Percentiles rank a stretch among this genome's conserved stretches.
These are phyloP conservation scores for Drosophila anomalipes DNA, from an alignment of 2,888 invertebrate genomes.

Conservation along the genomic window DNA sequence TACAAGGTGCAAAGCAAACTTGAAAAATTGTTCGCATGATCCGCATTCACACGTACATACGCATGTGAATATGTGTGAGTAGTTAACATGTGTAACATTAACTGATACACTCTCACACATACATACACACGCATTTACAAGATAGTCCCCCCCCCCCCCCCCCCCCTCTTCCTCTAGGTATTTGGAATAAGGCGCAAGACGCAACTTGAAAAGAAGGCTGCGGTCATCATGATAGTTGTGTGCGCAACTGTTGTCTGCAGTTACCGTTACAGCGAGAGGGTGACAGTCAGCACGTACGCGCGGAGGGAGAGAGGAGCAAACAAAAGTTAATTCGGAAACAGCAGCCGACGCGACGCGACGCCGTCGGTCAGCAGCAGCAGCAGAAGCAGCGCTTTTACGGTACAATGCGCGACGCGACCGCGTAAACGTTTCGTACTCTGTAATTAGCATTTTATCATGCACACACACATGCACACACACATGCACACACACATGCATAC, in stretches of 20 bases:
- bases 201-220: slow-evolving; percentile 6
- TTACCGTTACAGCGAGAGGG: slow-evolving; percentile 14
- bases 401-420: slow-evolving; percentile 54
- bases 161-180: rapidly evolving
- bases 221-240: slow-evolving; percentile 27
- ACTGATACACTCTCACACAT: neutral
- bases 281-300: neutral
- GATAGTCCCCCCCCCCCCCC: neutral
- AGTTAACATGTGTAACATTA: neutral
- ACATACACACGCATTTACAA: neutral
- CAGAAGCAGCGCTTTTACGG: slow-evolving; percentile 51
- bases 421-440: slow-evolving; percentile 54
- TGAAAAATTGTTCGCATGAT: neutral
- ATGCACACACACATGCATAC: slow-evolving; percentile 4
- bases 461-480: slow-evolving; percentile 11
- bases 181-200: neutral
- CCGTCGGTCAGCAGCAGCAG: slow-evolving; percentile 40
- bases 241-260: slow-evolving; percentile 34
- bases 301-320: neutral
- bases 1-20: neutral
- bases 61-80: neutral
- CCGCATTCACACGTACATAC: neutral
- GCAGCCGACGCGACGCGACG: slow-evolving; percentile 9
- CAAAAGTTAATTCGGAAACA: slow-evolving; percentile 57
- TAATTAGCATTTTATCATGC: slow-evolving; percentile 54